Percentiles rank a stretch among this genome's conserved stretches.
These are phyloP conservation scores for Piaya cayana DNA, from an alignment of 2,113 vertebrate species.

Conservation along the genomic window DNA sequence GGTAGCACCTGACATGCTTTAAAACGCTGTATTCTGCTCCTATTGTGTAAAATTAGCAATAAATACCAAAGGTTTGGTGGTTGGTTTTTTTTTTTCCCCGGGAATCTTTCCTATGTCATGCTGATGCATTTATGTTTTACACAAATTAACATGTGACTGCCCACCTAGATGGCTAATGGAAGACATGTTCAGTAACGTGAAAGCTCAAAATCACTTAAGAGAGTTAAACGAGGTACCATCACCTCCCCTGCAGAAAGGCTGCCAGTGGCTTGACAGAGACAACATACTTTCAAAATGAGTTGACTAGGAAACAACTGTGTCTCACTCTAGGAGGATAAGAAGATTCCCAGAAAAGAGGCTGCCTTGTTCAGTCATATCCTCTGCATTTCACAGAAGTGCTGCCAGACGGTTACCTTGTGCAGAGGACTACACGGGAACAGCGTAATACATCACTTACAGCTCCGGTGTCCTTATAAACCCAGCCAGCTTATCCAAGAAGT, in stretches of 20 bases:
- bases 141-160: slow-evolving; percentile 4
- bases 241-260: neutral
- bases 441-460: neutral
- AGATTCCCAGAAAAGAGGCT: neutral
- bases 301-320: neutral
- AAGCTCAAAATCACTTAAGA: neutral
- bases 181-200: slow-evolving; percentile 19
- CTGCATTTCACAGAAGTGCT: neutral
- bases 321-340: neutral
- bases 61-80: neutral
- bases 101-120: neutral
- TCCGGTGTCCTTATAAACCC: neutral
- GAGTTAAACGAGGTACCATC: neutral
- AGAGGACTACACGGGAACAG: neutral
- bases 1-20: neutral
- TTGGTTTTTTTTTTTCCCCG: neutral
- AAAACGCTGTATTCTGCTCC: neutral
- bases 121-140: slow-evolving; percentile 1
- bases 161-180: neutral
- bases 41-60: neutral
- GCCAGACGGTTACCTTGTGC: neutral
- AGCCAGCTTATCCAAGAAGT: neutral
- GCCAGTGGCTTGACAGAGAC: neutral
- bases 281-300: neutral
- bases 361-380: neutral